phyloP scores from a whole-genome alignment of 2,888 invertebrate genomes.

The Trypoxylon attenuatum region DNA sequence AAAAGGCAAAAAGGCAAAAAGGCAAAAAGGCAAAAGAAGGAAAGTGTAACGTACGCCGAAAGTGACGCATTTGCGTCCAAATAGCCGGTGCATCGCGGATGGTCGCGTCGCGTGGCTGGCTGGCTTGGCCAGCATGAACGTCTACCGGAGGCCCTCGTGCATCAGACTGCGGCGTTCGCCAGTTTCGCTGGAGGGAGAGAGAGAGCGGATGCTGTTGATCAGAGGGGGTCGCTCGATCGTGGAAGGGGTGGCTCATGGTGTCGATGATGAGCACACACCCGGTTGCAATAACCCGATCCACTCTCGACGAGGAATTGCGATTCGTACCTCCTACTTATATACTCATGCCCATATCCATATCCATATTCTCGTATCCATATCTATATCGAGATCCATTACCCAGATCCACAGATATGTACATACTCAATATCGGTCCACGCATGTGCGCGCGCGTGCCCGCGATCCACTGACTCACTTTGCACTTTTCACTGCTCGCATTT shows the following conservation, averaged over 20 bases:
- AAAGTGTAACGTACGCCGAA: constrained; percentile 51
- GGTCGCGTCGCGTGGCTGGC: constrained; percentile 31
- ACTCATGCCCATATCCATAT: too few species aligned
- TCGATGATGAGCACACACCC: constrained; percentile 43
- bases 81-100: constrained; percentile 64
- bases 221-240: constrained; percentile 27
- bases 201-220: constrained; percentile 41
- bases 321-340: background rate
- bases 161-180: constrained; percentile 42
- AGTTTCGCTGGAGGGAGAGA: constrained; percentile 23
- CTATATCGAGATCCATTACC: too few species aligned
- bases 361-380: too few species aligned
- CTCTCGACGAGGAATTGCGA: constrained; percentile 46
- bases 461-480: too few species aligned
- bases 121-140: constrained; percentile 28
- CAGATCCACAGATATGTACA: background rate
- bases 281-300: constrained; percentile 53
- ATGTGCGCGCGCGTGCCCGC: too few species aligned
- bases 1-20: background rate
- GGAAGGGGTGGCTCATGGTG: constrained; percentile 46
- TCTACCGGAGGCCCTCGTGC: constrained; percentile 48
- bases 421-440: too few species aligned
- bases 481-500: too few species aligned
- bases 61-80: constrained; percentile 65
- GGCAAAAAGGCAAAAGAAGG: background rate